Base-by-base conservation (phyloP, 1,140 invertebrate genomes). In the Drosophila navojoa region DNA sequence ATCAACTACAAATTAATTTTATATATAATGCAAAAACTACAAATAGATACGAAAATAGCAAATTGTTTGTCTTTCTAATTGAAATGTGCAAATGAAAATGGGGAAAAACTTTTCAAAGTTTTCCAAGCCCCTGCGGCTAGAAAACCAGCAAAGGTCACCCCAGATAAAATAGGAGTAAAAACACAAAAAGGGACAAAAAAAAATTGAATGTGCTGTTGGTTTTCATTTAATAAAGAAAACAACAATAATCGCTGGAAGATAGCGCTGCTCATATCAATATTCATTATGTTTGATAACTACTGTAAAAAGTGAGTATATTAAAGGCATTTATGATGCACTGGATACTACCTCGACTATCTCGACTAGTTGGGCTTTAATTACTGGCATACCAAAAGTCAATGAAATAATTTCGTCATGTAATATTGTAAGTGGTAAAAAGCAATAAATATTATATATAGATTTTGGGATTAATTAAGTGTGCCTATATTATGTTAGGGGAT, bases 301-400 rank as follows among this genome's bases (percentile, higher is more conserved):
- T 38, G 35, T 13, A 38, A 11, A 38, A 38, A 11, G 10, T 38
- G 3, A 11, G 4, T 5, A 29, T 38, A 38, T 38, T 38, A 38
- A 38, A 38, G 35, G 35, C 3, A 10, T 38, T 38, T 11, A 38
- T 38, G 11, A 6, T 38, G 9, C 10, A 11, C 10, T 38, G 9
- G 35, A 38, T 38, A 11, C 3, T 13, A 38, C 13, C 35, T 11
- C 9, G 15, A 16, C 7, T 13, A 38, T 38, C 35, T 11, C 9
- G 15, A 16, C 7, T 16, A 16, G 16, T 45, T 9, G 3, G 42
- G 45, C 53, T 16, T 57, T 58, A 47, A 63, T 71, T 64, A 15
- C 42, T 40, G 10, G 35, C 22, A 35, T 32, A 62, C 52, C 52
- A 9, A 52, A 42, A 32, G 10, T 45, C 57, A 59, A 59, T 45